phyloP scores from a whole-genome alignment of 2,797 vertebrate genomes.

The Intellagama lesueurii region DNA sequence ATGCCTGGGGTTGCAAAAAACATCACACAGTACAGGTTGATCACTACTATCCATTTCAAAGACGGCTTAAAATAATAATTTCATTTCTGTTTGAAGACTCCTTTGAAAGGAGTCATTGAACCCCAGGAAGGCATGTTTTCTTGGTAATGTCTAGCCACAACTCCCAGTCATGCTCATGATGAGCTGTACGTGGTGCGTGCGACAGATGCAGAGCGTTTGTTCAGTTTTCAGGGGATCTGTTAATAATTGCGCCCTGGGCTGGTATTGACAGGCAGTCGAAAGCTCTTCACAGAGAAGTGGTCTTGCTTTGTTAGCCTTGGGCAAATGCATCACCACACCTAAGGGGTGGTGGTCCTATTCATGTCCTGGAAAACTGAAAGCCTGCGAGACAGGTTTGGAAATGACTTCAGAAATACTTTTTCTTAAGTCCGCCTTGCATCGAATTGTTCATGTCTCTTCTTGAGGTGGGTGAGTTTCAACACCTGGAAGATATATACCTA shows the following conservation, averaged over 20 bases:
- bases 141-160: not conserved
- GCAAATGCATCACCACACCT: not conserved
- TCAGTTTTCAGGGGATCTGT: not conserved
- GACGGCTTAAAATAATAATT: not conserved
- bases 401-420: not conserved
- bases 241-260: not conserved
- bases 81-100: slow-evolving; percentile 36
- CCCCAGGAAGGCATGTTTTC: not conserved
- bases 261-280: not conserved
- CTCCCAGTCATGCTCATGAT: not conserved
- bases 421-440: not conserved
- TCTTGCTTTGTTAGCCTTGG: not conserved
- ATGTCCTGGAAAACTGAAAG: not conserved
- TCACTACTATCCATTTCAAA: slow-evolving; percentile 25
- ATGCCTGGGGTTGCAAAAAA: not conserved
- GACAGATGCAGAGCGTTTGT: not conserved
- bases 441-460: not conserved
- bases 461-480: no score
- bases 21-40: slow-evolving; percentile 10
- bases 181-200: not conserved
- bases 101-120: slow-evolving; percentile 25
- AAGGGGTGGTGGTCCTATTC: not conserved
- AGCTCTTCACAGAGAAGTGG: not conserved
- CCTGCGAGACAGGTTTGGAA: not conserved
- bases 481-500: not conserved